phyloP scores from a whole-genome alignment of 2,113 vertebrate species.

The Dromas ardeola region DNA sequence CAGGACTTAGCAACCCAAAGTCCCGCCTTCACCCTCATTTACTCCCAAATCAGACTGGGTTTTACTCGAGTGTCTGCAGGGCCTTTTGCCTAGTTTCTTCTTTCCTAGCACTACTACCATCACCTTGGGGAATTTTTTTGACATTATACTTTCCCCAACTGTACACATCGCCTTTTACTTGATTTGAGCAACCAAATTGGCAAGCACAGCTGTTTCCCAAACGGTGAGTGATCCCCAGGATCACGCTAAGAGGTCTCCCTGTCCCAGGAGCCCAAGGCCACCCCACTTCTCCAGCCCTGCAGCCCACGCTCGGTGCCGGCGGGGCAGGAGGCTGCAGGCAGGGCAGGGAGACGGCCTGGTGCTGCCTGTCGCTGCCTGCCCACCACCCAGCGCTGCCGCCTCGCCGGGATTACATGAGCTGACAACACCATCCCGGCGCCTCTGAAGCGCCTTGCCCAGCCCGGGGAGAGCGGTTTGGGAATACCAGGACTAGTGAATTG shows the following conservation, averaged over 20 bases:
- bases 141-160: background rate
- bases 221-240: background rate
- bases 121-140: background rate
- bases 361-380: background rate
- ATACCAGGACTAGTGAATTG: accelerated
- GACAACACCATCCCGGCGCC: accelerated
- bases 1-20: background rate
- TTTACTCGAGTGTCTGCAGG: accelerated
- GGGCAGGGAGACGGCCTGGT: accelerated
- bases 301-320: background rate
- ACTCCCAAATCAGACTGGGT: background rate
- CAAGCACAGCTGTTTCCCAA: accelerated
- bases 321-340: background rate
- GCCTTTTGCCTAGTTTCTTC: background rate
- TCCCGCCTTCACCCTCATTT: background rate
- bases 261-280: accelerated
- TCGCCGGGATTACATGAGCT: accelerated
- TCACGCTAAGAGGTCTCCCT: accelerated
- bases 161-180: accelerated
- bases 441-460: background rate
- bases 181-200: accelerated
- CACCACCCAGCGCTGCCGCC: background rate
- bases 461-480: accelerated
- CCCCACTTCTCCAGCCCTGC: background rate
- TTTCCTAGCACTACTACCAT: background rate